A percentile compares a stretch with the other conserved stretches of the same genome.
Conservation (phyloP, 2,797 vertebrate species). For the Paguma larvata region DNA sequence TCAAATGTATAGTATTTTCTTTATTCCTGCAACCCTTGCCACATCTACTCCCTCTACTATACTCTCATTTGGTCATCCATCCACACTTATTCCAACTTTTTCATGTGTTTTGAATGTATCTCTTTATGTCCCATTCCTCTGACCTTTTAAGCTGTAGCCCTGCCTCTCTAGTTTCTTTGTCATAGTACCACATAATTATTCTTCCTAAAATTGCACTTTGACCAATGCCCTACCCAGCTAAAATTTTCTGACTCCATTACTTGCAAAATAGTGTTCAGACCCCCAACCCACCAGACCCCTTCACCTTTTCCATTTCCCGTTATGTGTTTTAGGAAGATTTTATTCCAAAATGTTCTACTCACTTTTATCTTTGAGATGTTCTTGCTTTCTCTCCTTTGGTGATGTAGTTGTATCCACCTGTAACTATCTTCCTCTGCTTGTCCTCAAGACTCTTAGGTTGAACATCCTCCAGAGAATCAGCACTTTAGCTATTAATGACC, state of each 20-base stretch:
- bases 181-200: not conserved
- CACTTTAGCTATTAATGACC: not conserved
- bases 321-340: slow-evolving; percentile 4
- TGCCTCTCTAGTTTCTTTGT: not conserved
- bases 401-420: not conserved
- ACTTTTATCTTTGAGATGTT: not conserved
- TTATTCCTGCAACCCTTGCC: not conserved
- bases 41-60: not conserved
- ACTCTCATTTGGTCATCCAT: not conserved
- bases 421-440: not conserved
- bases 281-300: too few relatives aligned
- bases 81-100: not conserved
- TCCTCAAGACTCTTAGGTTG: not conserved
- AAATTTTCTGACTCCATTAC: not conserved
- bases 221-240: not conserved
- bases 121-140: not conserved
- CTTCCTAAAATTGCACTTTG: not conserved
- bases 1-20: not conserved
- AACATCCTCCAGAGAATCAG: not conserved
- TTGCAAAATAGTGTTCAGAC: not conserved
- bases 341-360: not conserved
- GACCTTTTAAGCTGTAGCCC: not conserved
- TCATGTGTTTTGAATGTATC: not conserved
- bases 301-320: not conserved
- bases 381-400: not conserved